These are phyloP conservation scores for Trachythela sp. DNA, from an alignment of 64 coral and sea anemone species.

Conservation along the genomic window DNA sequence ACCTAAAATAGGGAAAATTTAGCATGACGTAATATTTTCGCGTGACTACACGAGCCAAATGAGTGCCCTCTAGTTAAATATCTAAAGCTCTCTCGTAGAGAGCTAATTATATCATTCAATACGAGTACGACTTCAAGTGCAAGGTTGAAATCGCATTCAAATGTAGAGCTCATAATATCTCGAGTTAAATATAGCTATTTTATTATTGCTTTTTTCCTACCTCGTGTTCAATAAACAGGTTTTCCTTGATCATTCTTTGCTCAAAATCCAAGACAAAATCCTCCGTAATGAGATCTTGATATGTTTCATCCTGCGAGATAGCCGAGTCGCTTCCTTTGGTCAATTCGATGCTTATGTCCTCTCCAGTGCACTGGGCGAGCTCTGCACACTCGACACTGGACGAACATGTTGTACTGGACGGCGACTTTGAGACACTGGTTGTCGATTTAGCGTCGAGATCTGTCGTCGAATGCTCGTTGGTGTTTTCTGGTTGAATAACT, in stretches of 20 bases:
- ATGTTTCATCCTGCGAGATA: neutral
- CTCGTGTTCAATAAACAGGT: neutral
- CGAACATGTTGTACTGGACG: neutral
- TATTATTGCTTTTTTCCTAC: neutral
- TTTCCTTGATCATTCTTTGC: neutral
- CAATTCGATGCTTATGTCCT: neutral
- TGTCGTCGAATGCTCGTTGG: too few relatives aligned
- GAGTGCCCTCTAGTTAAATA: too few relatives aligned
- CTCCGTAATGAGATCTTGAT: neutral
- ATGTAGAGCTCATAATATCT: too few relatives aligned
- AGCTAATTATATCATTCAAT: too few relatives aligned
- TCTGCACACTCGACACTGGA: neutral
- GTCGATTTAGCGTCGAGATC: neutral
- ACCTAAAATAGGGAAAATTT: too few relatives aligned
- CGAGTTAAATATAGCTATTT: too few relatives aligned
- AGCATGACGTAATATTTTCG: too few relatives aligned
- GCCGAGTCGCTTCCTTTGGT: neutral
- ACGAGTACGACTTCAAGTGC: too few relatives aligned
- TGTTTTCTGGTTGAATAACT: too few relatives aligned
- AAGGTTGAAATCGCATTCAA: too few relatives aligned
- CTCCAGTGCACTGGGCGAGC: neutral
- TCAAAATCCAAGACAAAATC: neutral
- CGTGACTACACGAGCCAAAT: too few relatives aligned
- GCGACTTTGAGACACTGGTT: neutral
- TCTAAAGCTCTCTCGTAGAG: too few relatives aligned